Evolutionary conservation across 2,888 invertebrate genomes (phyloP).

Genomic region (Lacanobia wlatinum): DNA sequence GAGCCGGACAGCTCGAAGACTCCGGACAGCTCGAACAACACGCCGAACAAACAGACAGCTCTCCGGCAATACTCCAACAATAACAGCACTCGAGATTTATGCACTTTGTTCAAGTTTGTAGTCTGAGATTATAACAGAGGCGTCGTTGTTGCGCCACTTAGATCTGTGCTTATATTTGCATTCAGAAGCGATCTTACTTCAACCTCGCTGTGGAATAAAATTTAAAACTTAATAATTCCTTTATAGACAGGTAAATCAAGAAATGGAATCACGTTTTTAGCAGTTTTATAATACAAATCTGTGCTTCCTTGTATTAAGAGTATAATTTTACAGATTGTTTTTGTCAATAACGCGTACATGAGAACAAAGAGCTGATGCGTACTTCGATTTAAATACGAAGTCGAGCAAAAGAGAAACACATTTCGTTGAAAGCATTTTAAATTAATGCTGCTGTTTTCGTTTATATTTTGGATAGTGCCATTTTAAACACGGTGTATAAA

Average conservation of each 20-base stretch:
- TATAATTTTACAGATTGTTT: background rate
- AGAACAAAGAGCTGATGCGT: background rate
- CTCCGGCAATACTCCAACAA: conserved; percentile 45
- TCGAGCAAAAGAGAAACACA: background rate
- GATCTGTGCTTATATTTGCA: conserved; percentile 27
- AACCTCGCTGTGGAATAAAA: background rate
- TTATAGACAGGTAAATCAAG: background rate
- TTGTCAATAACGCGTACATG: background rate
- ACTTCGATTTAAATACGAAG: background rate
- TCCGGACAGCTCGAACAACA: conserved; percentile 10
- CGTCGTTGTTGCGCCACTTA: conserved; percentile 18
- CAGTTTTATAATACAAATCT: background rate
- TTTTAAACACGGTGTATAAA: background rate
- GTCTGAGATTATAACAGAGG: conserved; percentile 35
- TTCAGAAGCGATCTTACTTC: conserved; percentile 23
- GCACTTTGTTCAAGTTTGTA: conserved; percentile 54
- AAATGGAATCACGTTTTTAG: background rate
- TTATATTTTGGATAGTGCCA: background rate
- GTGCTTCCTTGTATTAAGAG: background rate
- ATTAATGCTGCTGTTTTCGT: background rate
- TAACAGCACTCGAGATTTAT: conserved; percentile 49
- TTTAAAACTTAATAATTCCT: conserved; percentile 18
- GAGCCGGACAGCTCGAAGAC: background rate
- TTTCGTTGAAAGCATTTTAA: conserved; percentile 6
- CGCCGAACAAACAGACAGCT: conserved; percentile 27